phyloP scores from a whole-genome alignment of 2,888 invertebrate genomes.

The Byasa hedistus region DNA sequence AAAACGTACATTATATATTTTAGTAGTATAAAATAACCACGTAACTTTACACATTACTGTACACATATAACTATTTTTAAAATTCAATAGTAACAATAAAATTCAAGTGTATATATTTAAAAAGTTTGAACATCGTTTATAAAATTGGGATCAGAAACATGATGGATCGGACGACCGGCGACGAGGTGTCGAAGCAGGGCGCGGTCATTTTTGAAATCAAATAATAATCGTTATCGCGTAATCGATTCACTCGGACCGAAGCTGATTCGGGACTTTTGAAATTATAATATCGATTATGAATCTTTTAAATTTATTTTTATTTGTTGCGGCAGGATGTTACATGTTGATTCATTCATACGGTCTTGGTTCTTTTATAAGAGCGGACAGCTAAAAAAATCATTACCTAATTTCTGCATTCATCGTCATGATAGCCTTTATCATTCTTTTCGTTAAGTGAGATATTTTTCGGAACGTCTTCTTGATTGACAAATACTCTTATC shows the following conservation, averaged over 20 bases:
- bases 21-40: too few species aligned
- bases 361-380: conserved; percentile 1
- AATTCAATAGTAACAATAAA: too few species aligned
- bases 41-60: too few species aligned
- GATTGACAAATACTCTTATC: too few species aligned
- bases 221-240: conserved; percentile 62
- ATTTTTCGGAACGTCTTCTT: too few species aligned
- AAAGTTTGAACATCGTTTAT: conserved; percentile 55
- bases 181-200: conserved; percentile 63
- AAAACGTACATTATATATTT: too few species aligned
- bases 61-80: too few species aligned
- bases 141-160: conserved; percentile 41
- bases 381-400: neutral
- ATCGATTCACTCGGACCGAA: conserved; percentile 55
- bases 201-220: conserved; percentile 58
- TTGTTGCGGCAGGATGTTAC: conserved; percentile 18
- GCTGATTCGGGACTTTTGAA: conserved; percentile 52
- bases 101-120: too few species aligned
- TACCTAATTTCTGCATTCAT: too few species aligned
- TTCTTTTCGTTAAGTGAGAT: too few species aligned
- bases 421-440: too few species aligned
- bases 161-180: conserved; percentile 59
- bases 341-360: conserved; percentile 12
- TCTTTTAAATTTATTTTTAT: conserved; percentile 36
- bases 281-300: conserved; percentile 36